Evolutionary conservation across 2,888 invertebrate species (phyloP), one percentile per base, ranked within the genome.

Genomic region (Melieria picta): DNA sequence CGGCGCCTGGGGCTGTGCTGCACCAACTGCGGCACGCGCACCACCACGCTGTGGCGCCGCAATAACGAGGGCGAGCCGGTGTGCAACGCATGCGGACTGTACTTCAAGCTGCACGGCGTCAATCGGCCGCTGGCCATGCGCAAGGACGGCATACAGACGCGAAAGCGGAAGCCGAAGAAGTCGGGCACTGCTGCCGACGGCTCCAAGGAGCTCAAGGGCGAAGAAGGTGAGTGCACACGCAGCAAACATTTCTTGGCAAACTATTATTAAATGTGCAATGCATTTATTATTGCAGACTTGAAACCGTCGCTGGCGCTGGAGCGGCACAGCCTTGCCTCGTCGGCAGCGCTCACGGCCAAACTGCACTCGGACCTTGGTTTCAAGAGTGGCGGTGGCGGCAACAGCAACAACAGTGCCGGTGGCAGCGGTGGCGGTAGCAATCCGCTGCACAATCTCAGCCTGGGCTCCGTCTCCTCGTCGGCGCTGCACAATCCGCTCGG

Each of bases 11-110:
- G 98, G 0, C 90, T 98, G 78, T 93, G 93, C 85, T 99, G 98
- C 88, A 96, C 97, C 76, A 99, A 99, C 89, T 99, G 98, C 88
- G 94, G 96, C 73, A 99, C 99, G n/a, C 91, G 95, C 72, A 96
- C 95, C 80, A 99, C 99, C 61, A 99, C 99, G 42, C 90, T 99
- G 68, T 99, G 99, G 99, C 90, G 99, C 71, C 91, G 99, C 77
- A 99, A 99, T 89, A 94, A 97, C 88, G 96, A 97, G 84, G 99
- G 99, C 62, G 98, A 99, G 87, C 98, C 99, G 0, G 99, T 99
- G 57, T 99, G 99, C 89, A 98, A 99, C 89, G 98, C 98, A 11
- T 98, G 98, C 87, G 98, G 98, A 0, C 91, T 98, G 65, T 98
- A 98, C 89, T 98, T 93, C 89, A 98, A 98, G 87, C 90, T 98